Percentiles rank a stretch among this genome's conserved stretches.
These are phyloP conservation scores for Marcusenius ussheri DNA, from an alignment of 2,113 vertebrate species.

Conservation along the genomic window DNA sequence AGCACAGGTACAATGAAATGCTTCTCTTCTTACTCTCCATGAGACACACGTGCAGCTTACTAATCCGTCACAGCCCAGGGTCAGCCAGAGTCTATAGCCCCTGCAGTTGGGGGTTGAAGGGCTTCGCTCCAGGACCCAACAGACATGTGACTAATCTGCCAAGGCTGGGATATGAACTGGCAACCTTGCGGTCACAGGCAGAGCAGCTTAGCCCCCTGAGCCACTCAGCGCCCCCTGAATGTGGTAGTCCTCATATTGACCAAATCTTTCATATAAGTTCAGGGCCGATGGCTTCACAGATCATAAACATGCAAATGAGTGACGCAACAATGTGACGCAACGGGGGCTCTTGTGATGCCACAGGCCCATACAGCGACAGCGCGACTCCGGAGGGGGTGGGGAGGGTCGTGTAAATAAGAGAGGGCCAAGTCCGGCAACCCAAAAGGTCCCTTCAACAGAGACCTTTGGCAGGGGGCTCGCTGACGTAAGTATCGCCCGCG, in stretches of 20 bases:
- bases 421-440: neutral
- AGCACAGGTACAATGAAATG: neutral
- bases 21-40: neutral
- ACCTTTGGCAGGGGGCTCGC: neutral
- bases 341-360: neutral
- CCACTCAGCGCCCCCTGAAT: neutral
- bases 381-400: neutral
- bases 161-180: neutral
- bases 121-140: neutral
- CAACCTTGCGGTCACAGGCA: neutral
- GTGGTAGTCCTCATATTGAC: neutral
- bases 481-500: neutral
- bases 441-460: neutral
- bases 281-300: neutral
- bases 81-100: neutral
- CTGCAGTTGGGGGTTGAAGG: neutral
- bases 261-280: neutral
- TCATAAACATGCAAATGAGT: neutral
- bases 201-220: neutral
- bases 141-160: neutral
- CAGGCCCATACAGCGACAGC: neutral
- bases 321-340: neutral
- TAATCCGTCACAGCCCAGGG: neutral
- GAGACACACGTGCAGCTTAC: neutral
- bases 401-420: neutral